phyloP scores from a whole-genome alignment of 2,113 vertebrate genomes.

The Sander lucioperca region DNA sequence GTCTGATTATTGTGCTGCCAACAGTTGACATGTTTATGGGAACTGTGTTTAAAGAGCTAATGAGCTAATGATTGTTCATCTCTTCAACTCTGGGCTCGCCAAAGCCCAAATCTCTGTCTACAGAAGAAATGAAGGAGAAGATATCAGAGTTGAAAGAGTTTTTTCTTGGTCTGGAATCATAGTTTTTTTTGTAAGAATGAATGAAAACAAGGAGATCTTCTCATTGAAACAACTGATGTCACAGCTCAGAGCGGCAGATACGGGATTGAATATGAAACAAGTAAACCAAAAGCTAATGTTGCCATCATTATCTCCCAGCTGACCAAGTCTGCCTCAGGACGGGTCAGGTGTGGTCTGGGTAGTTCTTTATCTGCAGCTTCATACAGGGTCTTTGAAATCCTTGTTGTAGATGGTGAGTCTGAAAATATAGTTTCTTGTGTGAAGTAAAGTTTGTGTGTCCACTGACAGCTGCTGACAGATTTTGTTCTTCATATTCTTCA shows the following conservation, averaged over 20 bases:
- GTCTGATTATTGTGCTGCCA: no score
- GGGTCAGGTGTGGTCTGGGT: not conserved
- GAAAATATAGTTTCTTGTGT: no score
- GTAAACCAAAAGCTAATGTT: no score
- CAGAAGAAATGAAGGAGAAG: not conserved
- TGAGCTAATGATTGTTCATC: not conserved
- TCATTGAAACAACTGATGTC: not conserved
- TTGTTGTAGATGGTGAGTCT: no score
- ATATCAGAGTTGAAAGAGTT: fast-evolving
- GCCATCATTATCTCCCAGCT: not conserved
- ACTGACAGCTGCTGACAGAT: no score
- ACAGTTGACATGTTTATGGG: no score
- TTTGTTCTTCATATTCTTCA: no score
- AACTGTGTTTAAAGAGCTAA: no score
- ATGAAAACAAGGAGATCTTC: not conserved
- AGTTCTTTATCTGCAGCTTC: no score
- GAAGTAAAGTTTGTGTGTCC: no score
- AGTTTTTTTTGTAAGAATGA: slow-evolving; percentile 9
- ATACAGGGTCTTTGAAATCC: no score
- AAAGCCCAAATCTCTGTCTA: fast-evolving
- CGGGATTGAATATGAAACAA: not conserved
- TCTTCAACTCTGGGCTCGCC: not conserved
- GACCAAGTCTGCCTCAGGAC: slow-evolving; percentile 15
- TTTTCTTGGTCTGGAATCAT: fast-evolving
- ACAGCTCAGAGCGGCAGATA: not conserved